phyloP scores from a whole-genome alignment of 2,888 invertebrate species.

The Pterobdella sp. region DNA sequence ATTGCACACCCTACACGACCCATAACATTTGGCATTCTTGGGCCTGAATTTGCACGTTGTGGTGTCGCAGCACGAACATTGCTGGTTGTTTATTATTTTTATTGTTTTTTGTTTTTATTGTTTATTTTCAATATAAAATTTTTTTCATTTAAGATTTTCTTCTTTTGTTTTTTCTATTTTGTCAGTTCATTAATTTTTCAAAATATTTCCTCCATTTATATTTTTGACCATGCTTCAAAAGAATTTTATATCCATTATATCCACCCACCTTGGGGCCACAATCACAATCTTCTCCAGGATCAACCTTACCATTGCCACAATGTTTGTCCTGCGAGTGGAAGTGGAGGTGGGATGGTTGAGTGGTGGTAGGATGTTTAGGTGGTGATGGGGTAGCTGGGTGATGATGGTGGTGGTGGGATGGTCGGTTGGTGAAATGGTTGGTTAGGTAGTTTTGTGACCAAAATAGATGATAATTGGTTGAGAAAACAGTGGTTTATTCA shows the following conservation, averaged over 20 bases:
- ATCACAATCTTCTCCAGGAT: slow-evolving; percentile 24
- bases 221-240: neutral
- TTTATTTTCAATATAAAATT: too few species aligned
- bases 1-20: neutral
- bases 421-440: neutral
- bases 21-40: neutral
- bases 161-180: too few species aligned
- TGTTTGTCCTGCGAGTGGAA: neutral
- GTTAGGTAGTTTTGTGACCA: too few species aligned
- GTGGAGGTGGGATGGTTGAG: neutral
- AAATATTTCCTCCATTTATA: too few species aligned
- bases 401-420: neutral
- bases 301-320: slow-evolving; percentile 23
- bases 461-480: too few species aligned
- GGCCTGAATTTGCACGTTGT: slow-evolving; percentile 18
- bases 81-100: neutral
- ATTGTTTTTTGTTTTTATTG: too few species aligned
- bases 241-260: slow-evolving; percentile 4
- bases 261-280: slow-evolving; percentile 15
- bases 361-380: neutral
- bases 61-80: slow-evolving; percentile 20
- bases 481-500: too few species aligned
- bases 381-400: neutral
- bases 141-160: too few species aligned
- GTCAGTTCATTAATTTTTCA: too few species aligned